Evolutionary conservation across 2,888 invertebrate genomes (phyloP), one percentile per base, ranked within the genome.

Genomic region (Sialis lutaria): DNA sequence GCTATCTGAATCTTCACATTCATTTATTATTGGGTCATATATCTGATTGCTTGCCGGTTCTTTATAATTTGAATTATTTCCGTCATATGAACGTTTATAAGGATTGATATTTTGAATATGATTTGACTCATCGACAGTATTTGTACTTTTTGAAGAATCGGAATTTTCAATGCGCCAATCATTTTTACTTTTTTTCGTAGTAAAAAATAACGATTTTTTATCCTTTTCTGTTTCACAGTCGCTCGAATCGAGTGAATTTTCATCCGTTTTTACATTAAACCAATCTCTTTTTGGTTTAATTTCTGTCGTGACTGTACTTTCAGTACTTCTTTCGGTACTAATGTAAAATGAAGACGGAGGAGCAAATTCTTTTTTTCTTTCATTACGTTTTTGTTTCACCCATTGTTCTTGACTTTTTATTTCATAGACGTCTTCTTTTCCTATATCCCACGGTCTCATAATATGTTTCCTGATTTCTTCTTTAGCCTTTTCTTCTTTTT

Each of bases 341-440:
- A 8, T 31, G 34, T 32, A 30, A 41, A 6, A 6, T 45, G 9
- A 6, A 8, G 50, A 45, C 3, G 73, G 72, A 5, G 91, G 91
- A 1, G 86, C 90, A 65, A 92, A 92, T 61, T 90, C 88, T 1
- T 70, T 58, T 30, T 70, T 67, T 52, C 91, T 71, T 58, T 84
- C 80, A 46, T 67, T 67, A 52, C 92, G 72, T 60, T 85, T 77
- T 56, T 82, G 79, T 51, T 80, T 73, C 6, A 83, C 72, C 75
- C 84, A 86, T 63, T 84, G 82, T 58, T 82, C 79, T 67, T 86
- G 85, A 0, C 76, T 70, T 70, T 82, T 76, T 58, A 77, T 75
- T 55, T 73, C 68, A 47, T 69, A 63, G 7, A 75, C 63, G 1
- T 75, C 77, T 33, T 75, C 73, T 61, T 83, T 83, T 1, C 82